Conservation (phyloP, 2,888 invertebrate species). For the Epirrhoe alternata region DNA sequence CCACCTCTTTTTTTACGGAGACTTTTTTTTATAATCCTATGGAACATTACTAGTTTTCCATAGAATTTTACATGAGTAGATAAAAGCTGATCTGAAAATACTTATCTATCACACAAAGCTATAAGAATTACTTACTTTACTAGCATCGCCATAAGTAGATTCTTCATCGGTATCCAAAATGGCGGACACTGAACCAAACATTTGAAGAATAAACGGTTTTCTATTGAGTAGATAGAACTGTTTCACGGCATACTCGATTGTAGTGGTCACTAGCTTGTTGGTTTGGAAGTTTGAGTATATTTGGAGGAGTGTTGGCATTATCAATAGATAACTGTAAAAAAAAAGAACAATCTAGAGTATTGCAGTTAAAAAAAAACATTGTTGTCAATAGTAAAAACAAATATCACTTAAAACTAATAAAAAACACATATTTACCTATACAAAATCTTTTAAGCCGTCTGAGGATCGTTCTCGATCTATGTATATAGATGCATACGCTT, state of each 20-base stretch:
- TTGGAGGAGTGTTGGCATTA: slow-evolving; percentile 98
- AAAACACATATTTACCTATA: no score
- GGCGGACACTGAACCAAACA: slow-evolving; percentile 99
- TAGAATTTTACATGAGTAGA: no score
- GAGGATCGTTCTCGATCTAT: no score
- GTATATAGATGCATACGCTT: no score
- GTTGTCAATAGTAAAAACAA: no score
- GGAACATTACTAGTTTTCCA: no score
- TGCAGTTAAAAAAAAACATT: no score
- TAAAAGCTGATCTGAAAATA: not conserved
- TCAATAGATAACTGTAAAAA: slow-evolving; percentile 93
- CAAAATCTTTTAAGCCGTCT: no score
- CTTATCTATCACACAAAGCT: not conserved
- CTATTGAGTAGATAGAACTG: slow-evolving; percentile 99
- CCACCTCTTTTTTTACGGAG: no score
- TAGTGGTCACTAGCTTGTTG: slow-evolving; percentile 96
- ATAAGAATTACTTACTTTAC: slow-evolving; percentile 87
- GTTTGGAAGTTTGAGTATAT: slow-evolving; percentile 99
- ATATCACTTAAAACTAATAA: no score
- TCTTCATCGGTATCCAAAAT: slow-evolving; percentile 96
- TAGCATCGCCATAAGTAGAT: slow-evolving; percentile 95
- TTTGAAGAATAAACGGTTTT: slow-evolving; percentile 98
- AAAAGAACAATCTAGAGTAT: not conserved
- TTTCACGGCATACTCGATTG: slow-evolving; percentile 98
- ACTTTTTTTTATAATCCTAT: no score